Evolutionary conservation across 2,797 vertebrate genomes (phyloP).

Genomic region (Microctenopoma lineatum): DNA sequence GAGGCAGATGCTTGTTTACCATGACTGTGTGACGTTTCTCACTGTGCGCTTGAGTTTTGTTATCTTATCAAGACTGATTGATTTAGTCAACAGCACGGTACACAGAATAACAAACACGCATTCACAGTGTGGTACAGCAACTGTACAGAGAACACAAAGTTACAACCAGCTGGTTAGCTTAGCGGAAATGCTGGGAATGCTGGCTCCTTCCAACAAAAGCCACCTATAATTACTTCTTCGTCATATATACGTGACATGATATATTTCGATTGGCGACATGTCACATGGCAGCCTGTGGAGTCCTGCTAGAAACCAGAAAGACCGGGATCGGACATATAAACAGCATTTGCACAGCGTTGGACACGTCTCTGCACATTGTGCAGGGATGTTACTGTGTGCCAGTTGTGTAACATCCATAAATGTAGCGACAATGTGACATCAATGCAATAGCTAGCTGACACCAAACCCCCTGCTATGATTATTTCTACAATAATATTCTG

Average conservation of each 20-base stretch:
- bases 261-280: not conserved
- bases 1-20: not conserved
- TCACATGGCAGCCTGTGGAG: not conserved
- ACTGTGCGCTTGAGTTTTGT: slow-evolving; percentile 2
- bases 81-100: not conserved
- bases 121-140: not conserved
- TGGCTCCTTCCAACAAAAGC: not conserved
- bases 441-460: slow-evolving; percentile 49
- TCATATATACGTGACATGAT: no score
- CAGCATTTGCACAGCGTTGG: not conserved
- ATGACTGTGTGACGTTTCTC: slow-evolving; percentile 4
- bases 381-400: not conserved
- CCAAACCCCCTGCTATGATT: slow-evolving; percentile 42
- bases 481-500: slow-evolving; percentile 61
- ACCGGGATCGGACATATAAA: not conserved
- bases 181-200: no score
- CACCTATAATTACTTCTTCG: not conserved
- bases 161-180: no score
- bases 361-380: not conserved
- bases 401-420: slow-evolving; percentile 1
- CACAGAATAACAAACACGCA: not conserved
- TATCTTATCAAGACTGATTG: slow-evolving; percentile 4
- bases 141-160: no score
- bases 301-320: not conserved
- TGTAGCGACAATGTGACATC: slow-evolving; percentile 42